Evolutionary conservation across 2,113 vertebrate species (phyloP), one percentile per base, ranked within the genome.

Genomic region (Vimba vimba): DNA sequence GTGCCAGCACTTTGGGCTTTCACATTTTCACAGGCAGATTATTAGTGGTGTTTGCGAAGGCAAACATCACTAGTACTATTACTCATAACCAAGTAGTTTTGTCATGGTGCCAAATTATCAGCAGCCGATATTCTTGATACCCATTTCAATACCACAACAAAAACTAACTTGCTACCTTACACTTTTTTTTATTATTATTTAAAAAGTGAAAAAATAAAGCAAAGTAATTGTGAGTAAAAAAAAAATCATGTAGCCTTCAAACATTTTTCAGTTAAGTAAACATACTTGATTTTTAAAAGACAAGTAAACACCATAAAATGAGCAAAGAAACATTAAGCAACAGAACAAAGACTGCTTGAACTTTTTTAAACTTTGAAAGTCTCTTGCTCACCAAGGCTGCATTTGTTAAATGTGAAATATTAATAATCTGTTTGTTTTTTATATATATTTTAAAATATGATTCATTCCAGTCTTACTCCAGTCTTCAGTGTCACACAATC

Each of bases 1-100:
- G 39, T 66, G 59, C 79, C 59, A 47, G n/a, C 43, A 81, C 43
- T 47, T 66, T 66, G 79, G 79, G 79, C 15, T 80, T 27, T 80
- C 79, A 59, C 39, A 64, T 80, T 43, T 62, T 25, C 23, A 60
- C 77, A 25, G 23, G 57, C 55, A 8, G 57, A 81, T 81, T 66
- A 47, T 30, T 30, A 81, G 25, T 6, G 78, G n/a, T 15, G 4
- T 80, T 47, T 64, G 13, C n/a, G 1, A 64, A 80, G n/a, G n/a
- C 7, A 64, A 66, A 62, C 36, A 45, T 80, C 79, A 30, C 79
- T 47, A 47, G 60, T 27, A 64, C n/a, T 47, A 45, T 64, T 30
- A 15, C n/a, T 64, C 59, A 80, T 47, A 64, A 50, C 11, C 36
- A 25, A 52, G 59, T 79, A 9, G 33, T 10, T 2, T 64, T 45